phyloP scores from a whole-genome alignment of 2,888 invertebrate genomes.

The Drosophila ezoana region DNA sequence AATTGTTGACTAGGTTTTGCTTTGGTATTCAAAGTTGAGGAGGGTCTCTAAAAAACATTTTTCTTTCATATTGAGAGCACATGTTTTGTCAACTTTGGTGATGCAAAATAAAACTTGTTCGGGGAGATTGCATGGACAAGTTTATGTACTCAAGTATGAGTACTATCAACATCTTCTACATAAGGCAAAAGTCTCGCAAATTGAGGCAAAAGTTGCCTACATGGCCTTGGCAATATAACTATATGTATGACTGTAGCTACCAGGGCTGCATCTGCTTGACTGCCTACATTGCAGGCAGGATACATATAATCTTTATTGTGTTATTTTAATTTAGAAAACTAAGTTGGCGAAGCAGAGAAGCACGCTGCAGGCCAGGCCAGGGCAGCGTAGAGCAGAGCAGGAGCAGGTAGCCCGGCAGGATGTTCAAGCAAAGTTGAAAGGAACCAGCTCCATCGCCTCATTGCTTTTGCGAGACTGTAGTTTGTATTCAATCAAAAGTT shows the following conservation, averaged over 20 bases:
- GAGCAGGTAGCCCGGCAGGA: constrained; percentile 39
- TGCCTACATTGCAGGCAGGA: constrained; percentile 44
- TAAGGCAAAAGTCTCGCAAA: constrained; percentile 19
- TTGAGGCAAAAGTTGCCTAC: constrained; percentile 18
- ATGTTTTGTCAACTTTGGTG: constrained; percentile 17
- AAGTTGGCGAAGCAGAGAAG: constrained; percentile 47
- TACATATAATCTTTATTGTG: constrained; percentile 73
- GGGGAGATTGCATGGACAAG: constrained; percentile 8
- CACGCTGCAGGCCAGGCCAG: constrained; percentile 24
- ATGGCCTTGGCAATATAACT: constrained; percentile 15
- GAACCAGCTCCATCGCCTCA: constrained; percentile 43
- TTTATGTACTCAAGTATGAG: constrained; percentile 4
- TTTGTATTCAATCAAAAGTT: constrained; percentile 79
- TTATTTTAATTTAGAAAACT: constrained; percentile 77
- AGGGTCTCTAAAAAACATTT: constrained; percentile 7
- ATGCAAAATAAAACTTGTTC: constrained; percentile 16
- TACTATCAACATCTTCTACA: constrained; percentile 9
- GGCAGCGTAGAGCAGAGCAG: constrained; percentile 11
- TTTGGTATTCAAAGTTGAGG: constrained; percentile 18
- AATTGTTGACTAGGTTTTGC: constrained; percentile 43
- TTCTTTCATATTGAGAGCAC: neutral
- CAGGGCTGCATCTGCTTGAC: constrained; percentile 24
- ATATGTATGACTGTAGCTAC: neutral
- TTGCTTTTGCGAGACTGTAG: constrained; percentile 62
- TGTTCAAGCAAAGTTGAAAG: constrained; percentile 40